Base-by-base conservation (phyloP, 2,888 invertebrate species). In the Cephus rjabovi region DNA sequence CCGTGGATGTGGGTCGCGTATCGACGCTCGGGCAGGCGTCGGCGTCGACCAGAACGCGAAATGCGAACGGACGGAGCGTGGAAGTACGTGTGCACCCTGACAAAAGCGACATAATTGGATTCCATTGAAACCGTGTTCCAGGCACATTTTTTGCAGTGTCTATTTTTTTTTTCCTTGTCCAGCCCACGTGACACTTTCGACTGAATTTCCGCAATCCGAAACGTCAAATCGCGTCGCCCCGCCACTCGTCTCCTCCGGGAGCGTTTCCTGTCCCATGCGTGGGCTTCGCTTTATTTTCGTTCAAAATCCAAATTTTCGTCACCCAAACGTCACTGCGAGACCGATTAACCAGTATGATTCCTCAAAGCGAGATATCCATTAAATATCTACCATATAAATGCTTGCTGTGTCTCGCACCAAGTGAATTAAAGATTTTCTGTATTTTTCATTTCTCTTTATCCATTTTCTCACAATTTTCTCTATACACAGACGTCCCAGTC, bases 101-200 rank as follows among this genome's bases (percentile, higher is more conserved):
- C 34, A 71, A 71, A 71, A 71, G 30, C 71, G 34, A 71, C 56
- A 77, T 77, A 79, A 79, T 79, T 79, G 79, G 75, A 75, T 79
- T 74, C 34, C 71, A 79, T 74, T 77, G 71, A 79, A 79, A 70
- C 37, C 71, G 71, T 11, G 35, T 34, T 15, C 56, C 56, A 23
- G 23, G 56, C 56, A 56, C 23, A 23, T 56, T 56, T 56, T 56
- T 56, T 56, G 23, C 23, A 40, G 23, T 3, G 2, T 9, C 56
- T 2, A 56, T 56, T 56, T 9, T 23, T 9, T 9, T 56, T 56
- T 9, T 9, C 15, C 56, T 23, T 15, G 56, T 6, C 56, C 23
- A 23, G 23, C 2, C 56, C 56, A 56, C 56, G 56, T 56, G 56
- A 56, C 56, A 23, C 56, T 23, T 56, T 56, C 56, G 56, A 23